A percentile compares a stretch with the other conserved stretches of the same genome.
Evolutionary conservation across 2,797 vertebrate species (phyloP).

Genomic region (Lagodon rhomboides): DNA sequence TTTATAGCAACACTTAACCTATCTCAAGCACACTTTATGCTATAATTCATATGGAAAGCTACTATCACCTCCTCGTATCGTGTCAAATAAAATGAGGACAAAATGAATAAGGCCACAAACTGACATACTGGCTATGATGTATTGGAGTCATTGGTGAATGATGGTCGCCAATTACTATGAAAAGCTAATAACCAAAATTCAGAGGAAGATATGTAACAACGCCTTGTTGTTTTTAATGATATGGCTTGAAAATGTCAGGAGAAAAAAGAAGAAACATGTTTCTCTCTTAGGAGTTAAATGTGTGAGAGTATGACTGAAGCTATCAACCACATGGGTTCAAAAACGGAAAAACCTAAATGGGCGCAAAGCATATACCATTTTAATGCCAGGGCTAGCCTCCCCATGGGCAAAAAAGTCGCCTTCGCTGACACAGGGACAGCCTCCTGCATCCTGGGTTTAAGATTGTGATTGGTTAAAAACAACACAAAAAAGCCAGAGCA

Average conservation of each 20-base stretch:
- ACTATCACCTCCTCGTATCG: neutral
- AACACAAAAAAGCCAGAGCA: too few relatives aligned
- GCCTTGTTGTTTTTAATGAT: neutral
- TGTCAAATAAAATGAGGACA: neutral
- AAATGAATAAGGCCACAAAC: neutral
- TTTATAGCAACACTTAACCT: slow-evolving; percentile 3
- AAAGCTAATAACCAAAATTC: neutral
- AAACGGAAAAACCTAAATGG: too few relatives aligned
- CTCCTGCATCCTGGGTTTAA: too few relatives aligned
- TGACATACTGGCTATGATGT: neutral
- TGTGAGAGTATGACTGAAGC: too few relatives aligned
- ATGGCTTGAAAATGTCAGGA: too few relatives aligned
- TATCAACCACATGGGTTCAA: too few relatives aligned
- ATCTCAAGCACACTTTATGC: neutral
- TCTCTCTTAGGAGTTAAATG: too few relatives aligned
- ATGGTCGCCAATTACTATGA: neutral
- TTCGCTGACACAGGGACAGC: too few relatives aligned
- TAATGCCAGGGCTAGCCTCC: too few relatives aligned
- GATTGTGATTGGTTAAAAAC: too few relatives aligned
- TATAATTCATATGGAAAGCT: neutral
- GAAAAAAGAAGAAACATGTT: neutral
- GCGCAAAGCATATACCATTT: too few relatives aligned
- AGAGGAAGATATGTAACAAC: neutral
- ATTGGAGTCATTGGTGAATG: neutral
- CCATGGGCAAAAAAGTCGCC: too few relatives aligned